Evolutionary conservation across 2,888 invertebrate genomes (phyloP).

Genomic region (Ophraella communa): DNA sequence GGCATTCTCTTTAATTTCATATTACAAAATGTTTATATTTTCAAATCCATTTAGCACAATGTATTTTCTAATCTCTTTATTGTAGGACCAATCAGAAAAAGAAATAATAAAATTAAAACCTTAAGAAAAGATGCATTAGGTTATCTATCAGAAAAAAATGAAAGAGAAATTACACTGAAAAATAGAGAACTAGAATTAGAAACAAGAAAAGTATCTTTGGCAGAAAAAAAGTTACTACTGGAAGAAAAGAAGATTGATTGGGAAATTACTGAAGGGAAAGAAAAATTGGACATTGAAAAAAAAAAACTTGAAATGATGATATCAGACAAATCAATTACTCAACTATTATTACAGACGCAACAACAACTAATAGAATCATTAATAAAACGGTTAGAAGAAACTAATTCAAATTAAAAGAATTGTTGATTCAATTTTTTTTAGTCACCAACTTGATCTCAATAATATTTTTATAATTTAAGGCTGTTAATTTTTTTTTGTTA

Average conservation of each 20-base stretch:
- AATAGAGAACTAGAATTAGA: conserved; percentile 5
- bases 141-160: conserved; percentile 13
- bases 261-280: conserved; percentile 15
- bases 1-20: not conserved
- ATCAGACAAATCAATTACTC: conserved; percentile 5
- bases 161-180: not conserved
- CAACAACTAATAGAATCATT: conserved; percentile 8
- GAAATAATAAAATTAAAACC: not conserved
- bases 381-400: conserved; percentile 1
- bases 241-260: conserved; percentile 12
- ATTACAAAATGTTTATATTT: not conserved
- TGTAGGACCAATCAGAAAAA: conserved; percentile 5
- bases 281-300: conserved; percentile 14
- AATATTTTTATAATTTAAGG: no score
- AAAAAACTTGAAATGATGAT: conserved; percentile 17
- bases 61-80: not conserved
- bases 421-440: conserved; percentile 3
- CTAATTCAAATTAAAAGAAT: conserved; percentile 8
- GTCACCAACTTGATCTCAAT: not conserved
- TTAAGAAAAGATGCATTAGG: conserved; percentile 3
- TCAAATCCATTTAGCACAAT: not conserved
- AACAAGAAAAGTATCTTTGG: conserved; percentile 3
- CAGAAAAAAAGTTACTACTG: conserved; percentile 7
- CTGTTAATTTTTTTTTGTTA: no score
- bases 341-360: conserved; percentile 12